Base-by-base conservation (phyloP, 2,113 vertebrate genomes). In the Melanerpes aurifrons region DNA sequence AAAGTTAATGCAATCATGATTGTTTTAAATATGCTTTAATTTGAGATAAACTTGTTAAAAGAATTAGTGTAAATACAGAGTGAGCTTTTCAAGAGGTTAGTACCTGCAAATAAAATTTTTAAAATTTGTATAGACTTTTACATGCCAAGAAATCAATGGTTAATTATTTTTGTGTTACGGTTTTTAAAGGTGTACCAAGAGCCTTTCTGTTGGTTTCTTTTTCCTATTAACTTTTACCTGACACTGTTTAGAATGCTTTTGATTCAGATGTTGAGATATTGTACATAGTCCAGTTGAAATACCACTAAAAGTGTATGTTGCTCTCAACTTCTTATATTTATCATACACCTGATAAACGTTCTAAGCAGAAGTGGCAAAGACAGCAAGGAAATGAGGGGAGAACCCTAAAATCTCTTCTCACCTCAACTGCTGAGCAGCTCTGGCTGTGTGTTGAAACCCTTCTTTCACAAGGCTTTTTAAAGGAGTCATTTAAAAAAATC, bases 61-160 rank as follows among this genome's bases (percentile, higher is more conserved):
- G 90, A 96, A 90, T 81, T 90, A 95, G 95, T 96, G 96, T 96
- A 96, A 93, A 96, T 96, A 96, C 91, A 92, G 94, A 96, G 93
- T 86, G 92, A 96, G 94, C 86, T 96, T 96, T 96, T 96, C 82
- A 91, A 96, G 93, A 94, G 91, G 94, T 91, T 96, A 96, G 95
- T 96, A 95, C 86, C 90, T 96, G 82, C 95, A 96, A 96, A 96
- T 96, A 96, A 96, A 96, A 94, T 96, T 96, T 96, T 96, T 95
- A 94, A 96, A 86, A 72, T 96, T 96, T 96, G 82, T 96, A 94
- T 92, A 95, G 94, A 96, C 91, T 96, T 94, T 94, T 94, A 91
- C 93, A 96, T 88, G 96, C 87, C 89, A 94, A 95, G 86, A 91
- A 91, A 95, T 93, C 50, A 75, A 69, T 96, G 87, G 69, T 89